Conservation (phyloP, 2,113 vertebrate species). For the Actenoides hombroni region DNA sequence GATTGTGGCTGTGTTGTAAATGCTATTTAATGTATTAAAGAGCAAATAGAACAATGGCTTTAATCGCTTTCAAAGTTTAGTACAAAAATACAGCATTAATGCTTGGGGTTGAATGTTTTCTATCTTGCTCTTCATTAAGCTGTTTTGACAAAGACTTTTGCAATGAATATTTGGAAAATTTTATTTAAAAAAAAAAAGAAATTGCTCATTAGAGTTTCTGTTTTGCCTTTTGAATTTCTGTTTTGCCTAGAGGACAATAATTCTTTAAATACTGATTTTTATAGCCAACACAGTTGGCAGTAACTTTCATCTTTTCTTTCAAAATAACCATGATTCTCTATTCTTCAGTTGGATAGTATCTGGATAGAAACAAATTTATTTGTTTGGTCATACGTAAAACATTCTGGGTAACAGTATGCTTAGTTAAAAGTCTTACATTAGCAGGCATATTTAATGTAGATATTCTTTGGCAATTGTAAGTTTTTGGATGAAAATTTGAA, state of each 20-base stretch:
- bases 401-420: neutral
- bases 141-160: constrained; percentile 10
- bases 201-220: constrained; percentile 6
- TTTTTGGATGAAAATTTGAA: neutral
- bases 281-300: constrained; percentile 25
- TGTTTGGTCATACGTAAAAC: constrained; percentile 15
- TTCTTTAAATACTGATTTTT: constrained; percentile 26
- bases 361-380: neutral
- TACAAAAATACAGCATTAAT: neutral
- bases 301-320: constrained; percentile 21
- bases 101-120: neutral
- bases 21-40: constrained; percentile 1
- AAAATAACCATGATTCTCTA: neutral
- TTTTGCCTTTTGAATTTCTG: constrained; percentile 2
- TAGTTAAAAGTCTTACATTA: neutral
- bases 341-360: neutral
- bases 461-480: neutral
- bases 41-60: neutral
- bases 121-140: neutral
- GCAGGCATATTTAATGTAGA: neutral
- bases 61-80: neutral
- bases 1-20: neutral
- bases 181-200: neutral
- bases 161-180: neutral
- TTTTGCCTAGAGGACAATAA: constrained; percentile 18